Percentiles rank a stretch among this genome's conserved stretches.
These are phyloP conservation scores for Eristalis tenax DNA, from an alignment of 2,888 invertebrate genomes.

Conservation along the genomic window DNA sequence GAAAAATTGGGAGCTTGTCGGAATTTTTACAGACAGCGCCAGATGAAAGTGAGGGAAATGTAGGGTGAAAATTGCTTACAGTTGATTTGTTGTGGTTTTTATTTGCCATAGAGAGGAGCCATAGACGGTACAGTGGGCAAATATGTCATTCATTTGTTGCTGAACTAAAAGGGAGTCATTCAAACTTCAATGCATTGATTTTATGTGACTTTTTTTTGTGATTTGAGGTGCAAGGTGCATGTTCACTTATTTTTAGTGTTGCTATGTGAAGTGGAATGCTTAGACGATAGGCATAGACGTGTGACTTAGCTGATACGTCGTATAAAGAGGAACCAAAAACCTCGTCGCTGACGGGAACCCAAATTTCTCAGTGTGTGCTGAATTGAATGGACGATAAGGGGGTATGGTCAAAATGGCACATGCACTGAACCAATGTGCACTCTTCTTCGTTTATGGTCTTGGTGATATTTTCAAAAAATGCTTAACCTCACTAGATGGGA, in stretches of 20 bases:
- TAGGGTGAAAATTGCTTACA: neutral
- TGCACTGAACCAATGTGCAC: no score
- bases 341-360: no score
- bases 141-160: neutral
- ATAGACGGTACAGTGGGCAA: neutral
- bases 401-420: no score
- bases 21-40: neutral
- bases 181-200: neutral
- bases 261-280: neutral
- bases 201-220: neutral
- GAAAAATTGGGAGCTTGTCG: neutral
- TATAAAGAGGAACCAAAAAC: no score
- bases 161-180: no score
- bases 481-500: no score
- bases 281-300: neutral
- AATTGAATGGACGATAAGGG: no score
- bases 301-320: neutral
- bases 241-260: neutral
- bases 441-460: no score
- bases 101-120: neutral
- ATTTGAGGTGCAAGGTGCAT: neutral
- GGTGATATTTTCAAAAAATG: no score
- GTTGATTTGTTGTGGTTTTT: neutral
- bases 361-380: no score
- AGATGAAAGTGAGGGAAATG: neutral